Base-by-base conservation (phyloP, 2,888 invertebrate genomes). In the Oeneis ivallda region DNA sequence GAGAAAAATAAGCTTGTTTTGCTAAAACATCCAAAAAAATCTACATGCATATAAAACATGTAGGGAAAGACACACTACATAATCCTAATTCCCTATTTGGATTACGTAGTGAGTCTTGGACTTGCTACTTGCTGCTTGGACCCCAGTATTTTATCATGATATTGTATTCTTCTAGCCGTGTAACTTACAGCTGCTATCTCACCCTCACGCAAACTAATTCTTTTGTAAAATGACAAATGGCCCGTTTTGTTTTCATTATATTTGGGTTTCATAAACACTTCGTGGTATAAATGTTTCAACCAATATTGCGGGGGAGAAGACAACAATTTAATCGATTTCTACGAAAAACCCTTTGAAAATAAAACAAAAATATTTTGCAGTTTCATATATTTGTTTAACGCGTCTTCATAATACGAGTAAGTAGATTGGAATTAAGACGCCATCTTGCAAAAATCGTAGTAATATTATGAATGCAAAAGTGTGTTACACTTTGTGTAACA, bases 181-280 rank as follows among this genome's bases (percentile, higher is more conserved):
- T 37, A 11, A 15, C 15, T 53, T 3, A 37, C 13, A 47, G 47
- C 17, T 32, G 47, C 17, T 32, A 37, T 37, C 17, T 39, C 32
- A 45, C 59, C 26, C 17, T 47, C 49, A 17, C 61, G n/a, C 8
- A 41, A 61, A 61, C 52, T 61, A 61, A 61, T 61, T 61, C 41
- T n/a, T 52, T 41, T 52, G 52, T 52, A 61, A 13, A n/a, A 61
- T 41, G 50, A 39, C 39, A 41, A 52, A 52, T 52, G 50, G 41
- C n/a, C 47, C 17, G 26, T 50, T 60, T 50, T 61, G 37, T 61
- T 50, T 61, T 61, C 39, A 60, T 60, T 60, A 19, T 43, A 61
- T 59, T 59, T 17, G 50, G 13, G 19, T 56, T 56, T 56, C 19
- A 32, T 61, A 41, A 52, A 52, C 41, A 61, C 41, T 52, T 52